phyloP scores from a whole-genome alignment of 2,113 vertebrate species.

The Sebastes fasciatus region DNA sequence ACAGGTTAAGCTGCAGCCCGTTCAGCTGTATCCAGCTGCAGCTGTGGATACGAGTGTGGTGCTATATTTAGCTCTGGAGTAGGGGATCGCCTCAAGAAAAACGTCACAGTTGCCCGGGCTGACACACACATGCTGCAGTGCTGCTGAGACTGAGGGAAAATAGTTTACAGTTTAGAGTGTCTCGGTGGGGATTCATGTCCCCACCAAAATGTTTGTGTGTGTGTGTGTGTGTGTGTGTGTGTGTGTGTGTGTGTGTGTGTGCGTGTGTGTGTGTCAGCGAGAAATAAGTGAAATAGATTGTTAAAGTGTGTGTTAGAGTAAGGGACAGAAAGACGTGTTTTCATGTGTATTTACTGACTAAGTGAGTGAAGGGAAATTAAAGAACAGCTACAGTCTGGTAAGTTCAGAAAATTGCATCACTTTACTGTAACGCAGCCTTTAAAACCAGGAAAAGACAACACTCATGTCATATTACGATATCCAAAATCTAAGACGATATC shows the following conservation, averaged over 20 bases:
- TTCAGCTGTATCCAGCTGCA: conserved; percentile 63
- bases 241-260: neutral
- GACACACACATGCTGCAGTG: conserved; percentile 45
- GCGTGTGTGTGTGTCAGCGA: neutral
- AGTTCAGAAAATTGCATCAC: too few relatives aligned
- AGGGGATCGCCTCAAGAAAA: conserved; percentile 68
- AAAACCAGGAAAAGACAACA: neutral
- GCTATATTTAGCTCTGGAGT: conserved; percentile 66
- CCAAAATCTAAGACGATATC: neutral
- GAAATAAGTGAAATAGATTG: neutral
- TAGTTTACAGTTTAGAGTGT: neutral
- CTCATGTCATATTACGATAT: neutral
- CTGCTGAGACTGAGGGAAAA: conserved; percentile 27
- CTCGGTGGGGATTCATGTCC: conserved; percentile 4
- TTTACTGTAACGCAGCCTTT: neutral
- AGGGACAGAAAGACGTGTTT: neutral
- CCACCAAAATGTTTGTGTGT: neutral
- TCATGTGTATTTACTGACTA: too few relatives aligned
- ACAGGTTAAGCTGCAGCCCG: conserved; percentile 48
- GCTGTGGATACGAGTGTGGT: conserved; percentile 45
- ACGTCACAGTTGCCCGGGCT: conserved; percentile 53
- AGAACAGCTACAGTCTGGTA: too few relatives aligned
- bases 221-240: neutral
- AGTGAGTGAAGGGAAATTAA: too few relatives aligned
- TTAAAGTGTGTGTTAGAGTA: neutral